Evolutionary conservation across 2,113 vertebrate genomes (phyloP).

Genomic region (Ciconia maguari): DNA sequence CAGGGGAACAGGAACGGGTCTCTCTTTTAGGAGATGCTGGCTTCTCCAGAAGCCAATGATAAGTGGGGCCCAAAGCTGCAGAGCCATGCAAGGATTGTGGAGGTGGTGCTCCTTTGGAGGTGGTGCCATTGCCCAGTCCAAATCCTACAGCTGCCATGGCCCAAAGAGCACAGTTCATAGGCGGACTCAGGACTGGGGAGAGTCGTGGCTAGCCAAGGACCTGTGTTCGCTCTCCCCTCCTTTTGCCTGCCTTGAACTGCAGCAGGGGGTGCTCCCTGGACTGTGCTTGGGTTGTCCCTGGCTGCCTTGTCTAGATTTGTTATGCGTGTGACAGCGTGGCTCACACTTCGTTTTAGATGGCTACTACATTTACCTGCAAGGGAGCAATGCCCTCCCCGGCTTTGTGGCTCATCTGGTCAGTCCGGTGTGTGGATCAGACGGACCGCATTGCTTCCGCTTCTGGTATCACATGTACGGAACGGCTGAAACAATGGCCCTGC

Average conservation of each 20-base stretch:
- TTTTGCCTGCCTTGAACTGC: not conserved
- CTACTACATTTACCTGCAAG: conserved; percentile 81
- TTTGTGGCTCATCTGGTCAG: conserved; percentile 74
- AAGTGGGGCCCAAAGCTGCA: not conserved
- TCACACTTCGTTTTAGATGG: conserved; percentile 62
- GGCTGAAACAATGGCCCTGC: conserved; percentile 68
- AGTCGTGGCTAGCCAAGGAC: not conserved
- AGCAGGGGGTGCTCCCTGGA: not conserved
- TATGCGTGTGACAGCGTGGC: not conserved
- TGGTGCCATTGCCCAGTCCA: not conserved
- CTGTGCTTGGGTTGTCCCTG: not conserved
- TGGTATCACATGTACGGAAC: conserved; percentile 85
- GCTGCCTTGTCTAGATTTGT: not conserved
- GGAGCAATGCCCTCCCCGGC: conserved; percentile 24
- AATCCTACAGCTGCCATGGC: not conserved
- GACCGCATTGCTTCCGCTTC: conserved; percentile 78
- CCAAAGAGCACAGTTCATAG: not conserved
- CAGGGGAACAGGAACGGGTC: not conserved
- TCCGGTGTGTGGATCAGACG: conserved; percentile 57
- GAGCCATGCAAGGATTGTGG: not conserved
- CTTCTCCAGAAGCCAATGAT: not conserved
- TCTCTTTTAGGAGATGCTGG: not conserved
- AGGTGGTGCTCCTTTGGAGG: not conserved
- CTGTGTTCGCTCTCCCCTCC: not conserved
- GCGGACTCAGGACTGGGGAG: not conserved